Conservation (phyloP, 2,113 vertebrate species). For the Columba livia region DNA sequence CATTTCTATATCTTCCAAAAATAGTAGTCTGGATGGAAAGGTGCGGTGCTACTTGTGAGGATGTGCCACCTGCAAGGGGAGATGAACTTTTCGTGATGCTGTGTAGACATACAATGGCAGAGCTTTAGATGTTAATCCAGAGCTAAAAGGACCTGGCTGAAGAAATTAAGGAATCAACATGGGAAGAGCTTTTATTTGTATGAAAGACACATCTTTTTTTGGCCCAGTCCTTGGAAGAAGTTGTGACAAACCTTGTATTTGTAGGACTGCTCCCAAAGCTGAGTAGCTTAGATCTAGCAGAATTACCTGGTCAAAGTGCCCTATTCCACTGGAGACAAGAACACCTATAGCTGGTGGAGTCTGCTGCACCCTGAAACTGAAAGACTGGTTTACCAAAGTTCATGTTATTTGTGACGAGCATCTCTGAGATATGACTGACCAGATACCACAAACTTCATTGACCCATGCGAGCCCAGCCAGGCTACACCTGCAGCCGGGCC, state of each 20-base stretch:
- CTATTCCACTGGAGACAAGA: not conserved
- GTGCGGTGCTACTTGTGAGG: not conserved
- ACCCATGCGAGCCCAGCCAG: not conserved
- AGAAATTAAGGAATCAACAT: not conserved
- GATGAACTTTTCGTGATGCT: not conserved
- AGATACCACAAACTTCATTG: accelerated
- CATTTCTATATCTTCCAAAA: not conserved
- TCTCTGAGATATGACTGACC: accelerated
- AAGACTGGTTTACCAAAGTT: not conserved
- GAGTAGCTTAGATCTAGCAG: not conserved
- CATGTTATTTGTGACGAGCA: not conserved
- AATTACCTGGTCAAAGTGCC: not conserved
- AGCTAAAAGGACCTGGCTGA: not conserved
- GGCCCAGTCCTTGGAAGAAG: not conserved
- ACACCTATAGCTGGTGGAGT: too few species aligned
- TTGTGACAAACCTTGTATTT: not conserved
- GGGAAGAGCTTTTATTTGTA: not conserved
- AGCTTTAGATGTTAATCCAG: not conserved
- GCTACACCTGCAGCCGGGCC: not conserved
- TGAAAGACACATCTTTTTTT: not conserved
- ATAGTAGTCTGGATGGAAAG: not conserved
- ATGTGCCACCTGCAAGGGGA: not conserved
- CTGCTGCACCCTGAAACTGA: not conserved
- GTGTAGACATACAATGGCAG: not conserved
- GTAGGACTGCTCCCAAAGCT: not conserved